Evolutionary conservation across 2,888 invertebrate species (phyloP).

Genomic region (Prosopocoilus inquinatus): DNA sequence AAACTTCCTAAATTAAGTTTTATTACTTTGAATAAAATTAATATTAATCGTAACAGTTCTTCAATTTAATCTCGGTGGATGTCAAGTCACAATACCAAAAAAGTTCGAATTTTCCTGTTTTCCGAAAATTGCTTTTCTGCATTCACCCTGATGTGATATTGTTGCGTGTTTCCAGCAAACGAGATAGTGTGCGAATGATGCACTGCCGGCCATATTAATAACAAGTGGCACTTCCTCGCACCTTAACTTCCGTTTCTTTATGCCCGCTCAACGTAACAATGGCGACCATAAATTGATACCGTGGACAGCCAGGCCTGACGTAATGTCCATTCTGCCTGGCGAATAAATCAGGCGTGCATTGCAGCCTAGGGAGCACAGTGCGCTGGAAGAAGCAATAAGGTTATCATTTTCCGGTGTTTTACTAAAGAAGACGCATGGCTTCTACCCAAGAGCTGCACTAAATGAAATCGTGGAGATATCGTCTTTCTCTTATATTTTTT

Average conservation of each 20-base stretch:
- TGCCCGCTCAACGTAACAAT: conserved; percentile 30
- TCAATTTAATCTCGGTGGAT: too few species aligned
- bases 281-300: conserved; percentile 39
- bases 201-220: conserved; percentile 34
- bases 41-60: too few species aligned
- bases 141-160: conserved; percentile 20
- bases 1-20: too few species aligned
- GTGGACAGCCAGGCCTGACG: conserved; percentile 38
- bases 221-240: conserved; percentile 37
- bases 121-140: background rate
- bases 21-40: too few species aligned
- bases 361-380: conserved; percentile 33
- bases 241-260: conserved; percentile 36
- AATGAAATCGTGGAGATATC: conserved; percentile 22
- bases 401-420: conserved; percentile 48
- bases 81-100: too few species aligned
- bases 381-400: conserved; percentile 44
- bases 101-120: too few species aligned
- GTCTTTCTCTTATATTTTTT: background rate
- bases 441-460: conserved; percentile 28
- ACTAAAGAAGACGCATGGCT: conserved; percentile 43
- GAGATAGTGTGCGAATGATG: conserved; percentile 22
- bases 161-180: conserved; percentile 16
- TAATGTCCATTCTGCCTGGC: conserved; percentile 38
- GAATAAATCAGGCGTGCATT: conserved; percentile 42